Conservation (phyloP, 2,113 vertebrate genomes). For the Chrysochloris asiatica region DNA sequence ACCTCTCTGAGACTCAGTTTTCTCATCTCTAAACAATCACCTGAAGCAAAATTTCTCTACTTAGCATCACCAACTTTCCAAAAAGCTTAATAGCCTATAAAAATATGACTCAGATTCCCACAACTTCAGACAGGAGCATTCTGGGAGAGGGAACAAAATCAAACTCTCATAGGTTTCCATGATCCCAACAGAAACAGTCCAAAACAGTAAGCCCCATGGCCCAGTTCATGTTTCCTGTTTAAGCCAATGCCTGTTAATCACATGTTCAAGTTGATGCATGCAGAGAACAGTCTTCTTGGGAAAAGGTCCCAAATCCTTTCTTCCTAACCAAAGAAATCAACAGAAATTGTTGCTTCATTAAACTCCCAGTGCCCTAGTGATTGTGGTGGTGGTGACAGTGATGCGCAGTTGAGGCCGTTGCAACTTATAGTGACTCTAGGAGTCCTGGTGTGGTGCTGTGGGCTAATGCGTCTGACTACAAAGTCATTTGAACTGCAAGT, state of each 20-base stretch:
- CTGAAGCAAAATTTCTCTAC: background rate
- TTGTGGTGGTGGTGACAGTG: no score
- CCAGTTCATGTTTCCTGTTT: conserved; percentile 54
- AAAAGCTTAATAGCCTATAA: conserved; percentile 31
- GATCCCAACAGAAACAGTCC: conserved; percentile 37
- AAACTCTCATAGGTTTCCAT: conserved; percentile 46
- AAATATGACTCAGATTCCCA: conserved; percentile 38
- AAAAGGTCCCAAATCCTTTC: conserved; percentile 63
- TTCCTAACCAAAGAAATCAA: conserved; percentile 76
- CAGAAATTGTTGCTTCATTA: conserved; percentile 68
- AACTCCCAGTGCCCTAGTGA: no score
- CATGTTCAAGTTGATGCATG: conserved; percentile 58
- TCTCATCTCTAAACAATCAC: conserved; percentile 45
- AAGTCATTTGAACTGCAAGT: no score
- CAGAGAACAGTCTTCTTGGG: conserved; percentile 65
- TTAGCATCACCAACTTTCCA: conserved; percentile 26
- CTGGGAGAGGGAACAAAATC: conserved; percentile 55
- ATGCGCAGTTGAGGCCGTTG: no score
- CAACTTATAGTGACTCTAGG: no score
- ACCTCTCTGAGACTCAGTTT: background rate
- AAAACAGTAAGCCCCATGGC: background rate
- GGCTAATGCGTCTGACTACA: no score
- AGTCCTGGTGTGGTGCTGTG: no score
- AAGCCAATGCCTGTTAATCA: conserved; percentile 62
- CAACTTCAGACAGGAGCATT: conserved; percentile 51